These are phyloP conservation scores for Smithornis capensis DNA, from an alignment of 2,113 vertebrate genomes.

Conservation along the genomic window DNA sequence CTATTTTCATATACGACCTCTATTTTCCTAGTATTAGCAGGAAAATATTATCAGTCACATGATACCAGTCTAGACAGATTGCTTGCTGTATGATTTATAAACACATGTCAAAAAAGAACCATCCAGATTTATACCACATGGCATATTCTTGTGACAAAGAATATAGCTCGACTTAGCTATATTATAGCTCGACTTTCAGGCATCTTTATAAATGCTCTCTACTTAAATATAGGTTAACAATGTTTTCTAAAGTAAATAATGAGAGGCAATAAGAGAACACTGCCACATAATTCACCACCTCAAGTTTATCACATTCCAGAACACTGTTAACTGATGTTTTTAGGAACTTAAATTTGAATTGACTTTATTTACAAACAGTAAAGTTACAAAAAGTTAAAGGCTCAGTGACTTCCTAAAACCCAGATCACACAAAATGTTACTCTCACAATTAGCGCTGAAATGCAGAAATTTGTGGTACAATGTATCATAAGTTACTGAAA, in stretches of 20 bases:
- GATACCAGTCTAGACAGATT: constrained; percentile 62
- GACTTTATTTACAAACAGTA: background rate
- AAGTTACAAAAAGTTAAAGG: no score
- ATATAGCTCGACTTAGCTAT: no score
- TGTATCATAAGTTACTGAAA: background rate
- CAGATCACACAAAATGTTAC: background rate
- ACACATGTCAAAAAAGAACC: background rate
- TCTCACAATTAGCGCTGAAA: background rate
- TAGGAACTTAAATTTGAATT: background rate
- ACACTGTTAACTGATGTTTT: background rate
- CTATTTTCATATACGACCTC: constrained; percentile 35
- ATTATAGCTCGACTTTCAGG: background rate
- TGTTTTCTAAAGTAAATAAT: background rate
- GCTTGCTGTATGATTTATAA: constrained; percentile 27
- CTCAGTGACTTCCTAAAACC: background rate
- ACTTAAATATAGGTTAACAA: background rate
- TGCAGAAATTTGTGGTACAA: background rate
- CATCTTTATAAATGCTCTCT: background rate
- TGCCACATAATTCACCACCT: background rate
- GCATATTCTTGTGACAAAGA: constrained; percentile 8
- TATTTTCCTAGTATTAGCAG: constrained; percentile 22
- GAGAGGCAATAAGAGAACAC: background rate
- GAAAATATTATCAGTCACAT: constrained; percentile 42
- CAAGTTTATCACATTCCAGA: background rate
- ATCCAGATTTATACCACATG: constrained; percentile 4